Percentiles rank a stretch among this genome's conserved stretches.
phyloP scores from a whole-genome alignment of 2,113 vertebrate species.

The Alaudala cheleensis region DNA sequence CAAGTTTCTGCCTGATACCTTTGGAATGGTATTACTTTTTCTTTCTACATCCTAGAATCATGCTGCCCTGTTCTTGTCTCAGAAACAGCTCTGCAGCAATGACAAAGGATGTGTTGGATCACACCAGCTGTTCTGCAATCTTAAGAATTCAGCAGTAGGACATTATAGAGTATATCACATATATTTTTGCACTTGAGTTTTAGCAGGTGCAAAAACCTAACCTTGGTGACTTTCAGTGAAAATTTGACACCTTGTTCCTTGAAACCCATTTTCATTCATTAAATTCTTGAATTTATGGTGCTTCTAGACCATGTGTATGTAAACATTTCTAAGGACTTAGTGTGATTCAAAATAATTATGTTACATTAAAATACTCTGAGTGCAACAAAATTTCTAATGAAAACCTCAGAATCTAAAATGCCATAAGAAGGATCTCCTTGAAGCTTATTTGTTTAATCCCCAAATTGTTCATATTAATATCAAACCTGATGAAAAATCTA shows the following conservation, averaged over 20 bases:
- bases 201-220: background rate
- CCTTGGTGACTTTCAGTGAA: background rate
- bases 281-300: background rate
- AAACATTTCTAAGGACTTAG: background rate
- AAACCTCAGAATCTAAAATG: background rate
- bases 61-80: background rate
- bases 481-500: background rate
- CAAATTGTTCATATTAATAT: background rate
- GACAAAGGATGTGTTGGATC: background rate
- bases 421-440: background rate
- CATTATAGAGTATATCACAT: background rate
- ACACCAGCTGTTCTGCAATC: background rate
- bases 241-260: background rate
- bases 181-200: background rate
- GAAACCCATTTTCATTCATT: background rate
- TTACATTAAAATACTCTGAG: background rate
- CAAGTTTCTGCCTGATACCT: slow-evolving; percentile 55
- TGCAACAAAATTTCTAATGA: background rate
- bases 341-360: background rate
- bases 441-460: background rate
- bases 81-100: background rate
- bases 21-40: slow-evolving; percentile 7
- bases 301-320: background rate
- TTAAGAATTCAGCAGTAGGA: background rate
- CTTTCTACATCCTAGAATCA: background rate